These are phyloP conservation scores for Coendou prehensilis DNA, from an alignment of 2,797 vertebrate genomes.

Conservation along the genomic window DNA sequence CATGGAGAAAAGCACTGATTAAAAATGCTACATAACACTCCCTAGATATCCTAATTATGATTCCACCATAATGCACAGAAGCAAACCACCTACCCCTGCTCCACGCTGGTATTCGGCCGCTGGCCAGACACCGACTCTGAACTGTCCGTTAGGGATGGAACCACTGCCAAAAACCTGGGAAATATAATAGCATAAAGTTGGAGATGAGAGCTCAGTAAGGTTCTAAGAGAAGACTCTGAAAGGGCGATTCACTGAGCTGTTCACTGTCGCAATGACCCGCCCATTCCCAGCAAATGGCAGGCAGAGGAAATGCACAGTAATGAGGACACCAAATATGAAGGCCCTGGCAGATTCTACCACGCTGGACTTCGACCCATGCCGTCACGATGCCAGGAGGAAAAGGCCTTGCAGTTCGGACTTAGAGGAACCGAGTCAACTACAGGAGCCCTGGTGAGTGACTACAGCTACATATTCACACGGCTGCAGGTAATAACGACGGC, in stretches of 20 bases:
- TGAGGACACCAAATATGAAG: not conserved
- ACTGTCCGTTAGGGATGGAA: slow-evolving; percentile 98
- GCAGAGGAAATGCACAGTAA: not conserved
- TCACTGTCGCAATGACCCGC: not conserved
- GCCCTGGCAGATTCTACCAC: not conserved
- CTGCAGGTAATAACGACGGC: not conserved
- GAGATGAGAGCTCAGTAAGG: not conserved
- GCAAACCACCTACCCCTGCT: slow-evolving; percentile 94
- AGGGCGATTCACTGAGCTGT: not conserved
- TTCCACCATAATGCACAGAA: not conserved
- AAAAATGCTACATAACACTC: not conserved
- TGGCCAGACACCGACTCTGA: slow-evolving; percentile 99
- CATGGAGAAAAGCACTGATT: not conserved
- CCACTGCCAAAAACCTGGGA: slow-evolving; percentile 97
- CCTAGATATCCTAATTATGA: not conserved
- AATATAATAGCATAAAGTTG: not conserved
- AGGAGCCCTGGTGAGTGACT: not conserved
- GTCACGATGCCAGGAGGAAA: not conserved
- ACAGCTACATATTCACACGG: not conserved
- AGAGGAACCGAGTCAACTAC: not conserved
- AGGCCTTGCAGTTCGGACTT: not conserved
- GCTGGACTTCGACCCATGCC: not conserved
- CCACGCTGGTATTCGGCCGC: slow-evolving; percentile 98
- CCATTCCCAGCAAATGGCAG: not conserved
- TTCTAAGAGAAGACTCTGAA: not conserved